A percentile compares a stretch with the other conserved stretches of the same genome.
These are phyloP conservation scores for Himalopsyche tibetana DNA, from an alignment of 2,888 invertebrate species.

Conservation along the genomic window DNA sequence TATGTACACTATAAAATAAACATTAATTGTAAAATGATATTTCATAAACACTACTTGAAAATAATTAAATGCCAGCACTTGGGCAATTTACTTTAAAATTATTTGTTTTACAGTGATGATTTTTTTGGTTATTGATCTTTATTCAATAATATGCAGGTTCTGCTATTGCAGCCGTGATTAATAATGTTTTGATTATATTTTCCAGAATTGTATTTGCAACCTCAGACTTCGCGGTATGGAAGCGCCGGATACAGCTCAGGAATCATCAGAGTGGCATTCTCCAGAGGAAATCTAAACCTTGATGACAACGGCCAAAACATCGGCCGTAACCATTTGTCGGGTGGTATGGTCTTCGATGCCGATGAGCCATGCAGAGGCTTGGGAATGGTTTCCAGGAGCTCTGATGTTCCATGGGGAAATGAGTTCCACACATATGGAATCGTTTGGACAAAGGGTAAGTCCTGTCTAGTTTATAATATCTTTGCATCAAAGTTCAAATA, in stretches of 20 bases:
- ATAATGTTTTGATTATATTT: neutral
- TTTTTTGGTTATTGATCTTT: too few species aligned
- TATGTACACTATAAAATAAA: too few species aligned
- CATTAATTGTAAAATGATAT: too few species aligned
- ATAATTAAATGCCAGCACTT: too few species aligned
- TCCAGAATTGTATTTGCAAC: conserved; percentile 77
- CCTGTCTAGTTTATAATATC: too few species aligned
- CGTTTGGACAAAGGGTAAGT: conserved; percentile 80
- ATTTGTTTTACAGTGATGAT: too few species aligned
- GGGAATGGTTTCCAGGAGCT: conserved; percentile 67
- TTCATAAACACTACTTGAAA: too few species aligned
- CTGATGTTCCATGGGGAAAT: conserved; percentile 73
- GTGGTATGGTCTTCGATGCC: conserved; percentile 73
- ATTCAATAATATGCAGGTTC: too few species aligned
- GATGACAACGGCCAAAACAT: conserved; percentile 67
- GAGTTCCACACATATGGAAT: conserved; percentile 81
- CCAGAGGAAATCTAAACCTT: conserved; percentile 79
- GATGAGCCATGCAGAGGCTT: conserved; percentile 70
- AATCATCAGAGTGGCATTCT: conserved; percentile 83
- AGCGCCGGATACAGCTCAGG: conserved; percentile 79
- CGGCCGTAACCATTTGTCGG: conserved; percentile 72
- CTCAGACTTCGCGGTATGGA: conserved; percentile 80
- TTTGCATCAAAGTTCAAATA: too few species aligned
- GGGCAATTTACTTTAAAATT: too few species aligned
- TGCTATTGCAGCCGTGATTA: too few species aligned